phyloP scores from a whole-genome alignment of 2,888 invertebrate species.

The Steromphala cineraria region DNA sequence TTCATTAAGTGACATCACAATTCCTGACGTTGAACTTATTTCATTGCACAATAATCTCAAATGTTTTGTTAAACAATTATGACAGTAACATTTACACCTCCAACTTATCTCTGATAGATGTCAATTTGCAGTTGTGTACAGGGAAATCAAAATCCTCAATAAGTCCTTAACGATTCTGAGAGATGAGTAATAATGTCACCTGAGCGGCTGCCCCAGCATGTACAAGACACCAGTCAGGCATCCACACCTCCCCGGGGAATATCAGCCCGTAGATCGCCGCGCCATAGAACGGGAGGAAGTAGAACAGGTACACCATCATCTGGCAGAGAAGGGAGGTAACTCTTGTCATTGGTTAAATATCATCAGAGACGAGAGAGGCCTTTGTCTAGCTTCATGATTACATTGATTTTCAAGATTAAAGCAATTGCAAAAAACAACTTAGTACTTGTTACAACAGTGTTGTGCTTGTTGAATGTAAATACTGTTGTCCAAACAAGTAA shows the following conservation, averaged over 20 bases:
- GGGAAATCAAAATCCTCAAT: not conserved
- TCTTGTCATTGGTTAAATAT: not conserved
- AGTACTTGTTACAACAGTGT: too few species aligned
- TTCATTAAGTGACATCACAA: too few species aligned
- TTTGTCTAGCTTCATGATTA: too few species aligned
- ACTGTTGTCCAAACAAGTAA: too few species aligned
- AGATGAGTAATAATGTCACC: conserved; percentile 39
- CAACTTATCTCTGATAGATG: not conserved
- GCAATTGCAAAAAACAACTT: too few species aligned
- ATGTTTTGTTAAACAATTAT: too few species aligned
- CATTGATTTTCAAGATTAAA: too few species aligned
- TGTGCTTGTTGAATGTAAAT: too few species aligned
- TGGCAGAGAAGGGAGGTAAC: conserved; percentile 39
- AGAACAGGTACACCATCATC: conserved; percentile 70
- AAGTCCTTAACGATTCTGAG: not conserved
- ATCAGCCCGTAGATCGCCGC: conserved; percentile 60
- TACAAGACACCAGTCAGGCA: conserved; percentile 69
- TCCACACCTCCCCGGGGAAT: conserved; percentile 60
- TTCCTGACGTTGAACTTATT: not conserved
- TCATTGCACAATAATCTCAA: too few species aligned
- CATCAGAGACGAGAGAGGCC: not conserved
- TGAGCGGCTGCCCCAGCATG: conserved; percentile 71
- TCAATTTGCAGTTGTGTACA: too few species aligned
- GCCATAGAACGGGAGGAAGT: conserved; percentile 68
- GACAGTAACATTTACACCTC: not conserved